Base-by-base conservation (phyloP, 2,888 invertebrate genomes). In the Ophion ventricosus region DNA sequence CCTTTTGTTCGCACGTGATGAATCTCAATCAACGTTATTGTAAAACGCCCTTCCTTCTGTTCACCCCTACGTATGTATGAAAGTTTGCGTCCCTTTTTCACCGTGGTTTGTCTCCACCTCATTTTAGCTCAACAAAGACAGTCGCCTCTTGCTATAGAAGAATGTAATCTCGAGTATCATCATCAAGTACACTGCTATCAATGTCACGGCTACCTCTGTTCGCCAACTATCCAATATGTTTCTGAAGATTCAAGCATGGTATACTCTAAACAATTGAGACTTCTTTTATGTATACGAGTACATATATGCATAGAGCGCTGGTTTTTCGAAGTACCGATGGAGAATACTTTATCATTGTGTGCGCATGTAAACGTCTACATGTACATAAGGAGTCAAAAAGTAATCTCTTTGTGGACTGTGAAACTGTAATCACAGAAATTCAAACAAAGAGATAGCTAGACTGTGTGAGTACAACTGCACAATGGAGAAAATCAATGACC, bases 101-200 rank as follows among this genome's bases (percentile, higher is more conserved):
- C 11, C 29, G 0, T 35, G n/a, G 25, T 78, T 26, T 67, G 17
- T 35, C 54, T 26, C 70, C 67, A 11, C 61, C 66, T 35, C 49
- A 43, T 57, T 64, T 73, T 56, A 17, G 43, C 56, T 73, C 56
- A 26, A 72, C 63, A 63, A 84, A 77, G 77, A 56, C 72, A 72
- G 20, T 77, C 29, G 61, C 54, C 40, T 63, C 66, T 76, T 66
- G 69, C 43, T 56, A 56, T 29, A 25, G 54, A 80, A 80, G 76
- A 80, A 80, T 80, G 73, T 63, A 73, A 84, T 84, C 43, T 77
- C 56, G 56, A 84, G 80, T 61, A 61, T 67, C 77, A 77, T 84
- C 77, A 72, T 14, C 14, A 17, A 57, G 72, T 57, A 77, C 23
- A n/a, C 56, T 61, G 67, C 72, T 61, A 80, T 77, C 72, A 80